phyloP scores from a whole-genome alignment of 1,140 invertebrate species.

The Drosophila nikananu region DNA sequence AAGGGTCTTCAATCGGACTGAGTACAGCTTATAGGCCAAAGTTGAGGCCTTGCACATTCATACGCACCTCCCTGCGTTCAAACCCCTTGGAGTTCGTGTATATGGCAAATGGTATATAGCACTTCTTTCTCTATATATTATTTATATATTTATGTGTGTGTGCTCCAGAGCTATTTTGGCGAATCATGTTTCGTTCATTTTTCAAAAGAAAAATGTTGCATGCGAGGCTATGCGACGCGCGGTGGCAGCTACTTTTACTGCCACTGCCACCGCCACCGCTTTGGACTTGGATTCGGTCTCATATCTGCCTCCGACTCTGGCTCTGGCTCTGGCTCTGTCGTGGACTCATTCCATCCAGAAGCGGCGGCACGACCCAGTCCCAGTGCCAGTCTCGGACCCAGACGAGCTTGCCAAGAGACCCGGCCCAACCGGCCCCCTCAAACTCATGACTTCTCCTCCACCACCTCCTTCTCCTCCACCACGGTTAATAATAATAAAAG shows the following conservation, averaged over 20 bases:
- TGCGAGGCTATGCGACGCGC: conserved; percentile 64
- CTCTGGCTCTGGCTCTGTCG: conserved; percentile 17
- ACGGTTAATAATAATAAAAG: conserved; percentile 78
- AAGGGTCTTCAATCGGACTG: conserved; percentile 24
- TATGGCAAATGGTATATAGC: conserved; percentile 37
- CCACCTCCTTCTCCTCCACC: conserved; percentile 4
- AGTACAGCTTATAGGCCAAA: conserved; percentile 77
- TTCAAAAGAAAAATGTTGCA: conserved; percentile 84
- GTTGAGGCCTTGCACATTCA: conserved; percentile 54
- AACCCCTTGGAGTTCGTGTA: not conserved
- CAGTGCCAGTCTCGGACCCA: conserved; percentile 26
- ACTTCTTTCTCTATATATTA: conserved; percentile 38
- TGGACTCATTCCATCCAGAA: conserved; percentile 38
- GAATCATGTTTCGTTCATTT: conserved; percentile 85
- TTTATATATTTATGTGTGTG: conserved; percentile 25
- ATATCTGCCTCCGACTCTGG: conserved; percentile 23
- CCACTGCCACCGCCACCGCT: conserved; percentile 59
- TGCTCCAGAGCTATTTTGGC: conserved; percentile 59
- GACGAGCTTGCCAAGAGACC: conserved; percentile 22
- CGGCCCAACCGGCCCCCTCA: not conserved
- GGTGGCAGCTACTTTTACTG: conserved; percentile 75
- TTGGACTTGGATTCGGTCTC: conserved; percentile 18
- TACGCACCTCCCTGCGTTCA: not conserved
- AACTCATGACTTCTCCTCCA: conserved; percentile 22
- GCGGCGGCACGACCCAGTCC: conserved; percentile 45